These are phyloP conservation scores for Lipotes vexillifer DNA, from an alignment of 2,113 vertebrate genomes.

Conservation along the genomic window DNA sequence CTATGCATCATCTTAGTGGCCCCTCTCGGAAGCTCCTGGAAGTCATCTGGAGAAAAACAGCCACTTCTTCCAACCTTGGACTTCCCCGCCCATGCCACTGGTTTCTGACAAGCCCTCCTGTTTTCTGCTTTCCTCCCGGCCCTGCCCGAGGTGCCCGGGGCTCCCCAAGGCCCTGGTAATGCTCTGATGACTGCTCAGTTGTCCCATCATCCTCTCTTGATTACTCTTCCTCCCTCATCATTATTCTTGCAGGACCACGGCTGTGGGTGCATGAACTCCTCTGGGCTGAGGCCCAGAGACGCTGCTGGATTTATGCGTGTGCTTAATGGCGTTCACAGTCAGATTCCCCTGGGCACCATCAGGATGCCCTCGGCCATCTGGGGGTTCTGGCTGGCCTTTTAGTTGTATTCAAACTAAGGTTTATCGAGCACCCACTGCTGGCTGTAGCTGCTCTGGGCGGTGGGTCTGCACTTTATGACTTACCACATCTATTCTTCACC, in stretches of 20 bases:
- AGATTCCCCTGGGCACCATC: neutral
- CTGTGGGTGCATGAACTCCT: neutral
- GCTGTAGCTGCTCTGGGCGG: neutral
- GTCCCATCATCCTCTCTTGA: neutral
- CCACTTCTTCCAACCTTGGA: neutral
- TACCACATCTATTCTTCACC: neutral
- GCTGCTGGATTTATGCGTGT: neutral
- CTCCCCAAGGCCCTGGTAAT: neutral
- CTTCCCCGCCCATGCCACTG: fast-evolving
- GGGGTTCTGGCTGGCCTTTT: neutral
- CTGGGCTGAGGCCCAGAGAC: neutral
- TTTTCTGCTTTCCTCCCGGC: neutral
- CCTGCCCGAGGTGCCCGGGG: neutral
- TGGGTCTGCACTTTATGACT: neutral
- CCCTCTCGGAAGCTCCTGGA: neutral
- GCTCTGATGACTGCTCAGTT: neutral
- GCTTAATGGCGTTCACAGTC: neutral
- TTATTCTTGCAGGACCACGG: neutral
- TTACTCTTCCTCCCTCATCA: neutral
- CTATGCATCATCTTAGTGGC: neutral
- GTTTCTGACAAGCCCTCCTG: neutral
- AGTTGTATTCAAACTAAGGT: neutral
- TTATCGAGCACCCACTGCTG: neutral
- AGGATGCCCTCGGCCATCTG: neutral
- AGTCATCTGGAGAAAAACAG: neutral